Evolutionary conservation across 2,888 invertebrate genomes (phyloP), one percentile per base, ranked within the genome.

Genomic region (Torymus auratus): DNA sequence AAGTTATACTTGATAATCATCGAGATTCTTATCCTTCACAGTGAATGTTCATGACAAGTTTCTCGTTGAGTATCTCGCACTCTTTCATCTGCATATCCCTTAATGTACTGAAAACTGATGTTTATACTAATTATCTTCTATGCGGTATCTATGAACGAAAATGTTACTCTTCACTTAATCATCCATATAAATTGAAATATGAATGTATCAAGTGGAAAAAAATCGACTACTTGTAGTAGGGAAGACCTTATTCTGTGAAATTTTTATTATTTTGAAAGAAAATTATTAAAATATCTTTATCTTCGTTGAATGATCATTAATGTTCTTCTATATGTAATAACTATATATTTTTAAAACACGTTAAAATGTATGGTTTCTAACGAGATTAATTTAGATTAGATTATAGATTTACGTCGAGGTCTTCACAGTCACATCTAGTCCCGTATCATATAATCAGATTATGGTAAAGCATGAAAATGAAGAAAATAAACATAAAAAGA

Each of bases 11-110:
- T 50, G 76, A 78, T 62, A 53, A 67, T 75, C 69, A 14, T 68
- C 75, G 81, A 77, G 64, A 69, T n/a, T 53, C 70, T 80, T 64
- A 23, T 81, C 60, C 52, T 73, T 73, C 60, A 41, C 55, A 64
- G 2, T n/a, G 52, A 68, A 68, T 17, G 50, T 72, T 55, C 61
- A 65, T n/a, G 69, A 78, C 69, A 82, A 82, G 73, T 80, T 55
- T 82, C 74, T 62, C 60, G 69, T 28, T 68, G 78, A 20, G 71
- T 52, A 71, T 77, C 80, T 77, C 80, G 83, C 85, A 84, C 41
- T 85, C 85, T 86, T 86, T 85, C 87, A 87, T 89, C 88, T 88
- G 90, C 90, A 90, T 90, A 90, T 90, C 90, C 88, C 88, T 90
- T 86, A 86, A 90, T 90, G 89, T 90, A 89, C 88, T 87, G 88